Conservation (phyloP, 2,113 vertebrate genomes). For the Zosterops japonicus region DNA sequence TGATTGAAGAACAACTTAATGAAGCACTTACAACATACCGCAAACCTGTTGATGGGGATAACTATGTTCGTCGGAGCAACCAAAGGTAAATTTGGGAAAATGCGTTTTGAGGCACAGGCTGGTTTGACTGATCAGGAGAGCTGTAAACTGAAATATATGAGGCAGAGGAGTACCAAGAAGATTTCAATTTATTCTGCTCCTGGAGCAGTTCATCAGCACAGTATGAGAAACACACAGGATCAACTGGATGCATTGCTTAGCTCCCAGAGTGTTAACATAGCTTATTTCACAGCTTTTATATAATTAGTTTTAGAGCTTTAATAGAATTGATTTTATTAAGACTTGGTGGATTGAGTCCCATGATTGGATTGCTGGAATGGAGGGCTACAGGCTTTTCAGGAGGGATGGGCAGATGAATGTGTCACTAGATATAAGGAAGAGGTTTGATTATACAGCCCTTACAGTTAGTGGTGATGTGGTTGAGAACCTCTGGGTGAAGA, state of each 20-base stretch:
- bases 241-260: rapidly evolving
- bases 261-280: not conserved
- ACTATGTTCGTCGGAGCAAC: slow-evolving; percentile 97
- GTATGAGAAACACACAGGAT: not conserved
- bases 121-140: not conserved
- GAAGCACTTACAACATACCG: slow-evolving; percentile 98
- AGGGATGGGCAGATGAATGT: not conserved
- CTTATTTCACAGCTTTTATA: not conserved
- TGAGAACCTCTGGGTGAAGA: not conserved
- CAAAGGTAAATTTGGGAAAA: slow-evolving; percentile 82
- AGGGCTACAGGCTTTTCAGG: not conserved
- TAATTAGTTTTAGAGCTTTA: not conserved
- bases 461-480: not conserved
- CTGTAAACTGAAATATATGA: not conserved
- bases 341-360: not conserved
- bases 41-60: slow-evolving; percentile 97
- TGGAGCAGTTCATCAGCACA: not conserved
- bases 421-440: not conserved
- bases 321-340: not conserved
- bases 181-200: not conserved
- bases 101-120: rapidly evolving
- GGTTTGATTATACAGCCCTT: not conserved
- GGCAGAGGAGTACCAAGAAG: not conserved
- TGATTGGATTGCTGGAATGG: not conserved
- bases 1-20: slow-evolving; percentile 96